Conservation (phyloP, 2,113 vertebrate genomes). For the Zapus hudsonius region DNA sequence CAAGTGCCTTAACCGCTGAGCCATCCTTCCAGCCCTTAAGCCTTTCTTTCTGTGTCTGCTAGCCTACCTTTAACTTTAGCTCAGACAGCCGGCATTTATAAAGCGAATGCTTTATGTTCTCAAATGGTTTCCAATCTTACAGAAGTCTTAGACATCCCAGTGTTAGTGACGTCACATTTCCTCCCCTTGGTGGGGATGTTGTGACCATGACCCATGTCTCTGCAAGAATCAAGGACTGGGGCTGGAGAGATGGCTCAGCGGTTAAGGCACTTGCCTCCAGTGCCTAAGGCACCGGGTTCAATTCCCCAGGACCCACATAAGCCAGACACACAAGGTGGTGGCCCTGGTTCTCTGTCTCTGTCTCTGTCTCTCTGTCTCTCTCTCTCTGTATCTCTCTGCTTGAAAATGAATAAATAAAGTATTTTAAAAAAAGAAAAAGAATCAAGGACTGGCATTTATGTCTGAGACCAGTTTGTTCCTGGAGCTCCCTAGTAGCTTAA, state of each 20-base stretch:
- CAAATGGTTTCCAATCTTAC: constrained; percentile 7
- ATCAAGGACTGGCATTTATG: background rate
- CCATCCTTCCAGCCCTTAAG: no score
- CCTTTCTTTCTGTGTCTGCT: background rate
- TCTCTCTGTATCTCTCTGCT: no score
- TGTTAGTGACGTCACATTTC: background rate
- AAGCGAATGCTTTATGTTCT: background rate
- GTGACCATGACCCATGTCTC: background rate
- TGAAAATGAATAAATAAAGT: no score
- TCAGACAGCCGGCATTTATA: background rate
- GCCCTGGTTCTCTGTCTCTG: no score
- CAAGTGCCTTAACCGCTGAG: no score
- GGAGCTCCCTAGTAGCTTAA: background rate
- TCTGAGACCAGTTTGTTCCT: constrained; percentile 21
- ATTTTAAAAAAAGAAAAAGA: no score
- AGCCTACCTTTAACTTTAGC: background rate
- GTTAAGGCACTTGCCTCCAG: no score
- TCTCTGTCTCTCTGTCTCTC: no score
- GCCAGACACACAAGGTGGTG: no score
- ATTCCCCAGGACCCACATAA: no score
- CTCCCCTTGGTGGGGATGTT: background rate
- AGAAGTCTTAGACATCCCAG: background rate
- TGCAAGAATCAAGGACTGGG: background rate
- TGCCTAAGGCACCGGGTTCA: no score
- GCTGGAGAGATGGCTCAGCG: no score